These are phyloP conservation scores for Pollenia labialis DNA, from an alignment of 2,888 invertebrate species.

Conservation along the genomic window DNA sequence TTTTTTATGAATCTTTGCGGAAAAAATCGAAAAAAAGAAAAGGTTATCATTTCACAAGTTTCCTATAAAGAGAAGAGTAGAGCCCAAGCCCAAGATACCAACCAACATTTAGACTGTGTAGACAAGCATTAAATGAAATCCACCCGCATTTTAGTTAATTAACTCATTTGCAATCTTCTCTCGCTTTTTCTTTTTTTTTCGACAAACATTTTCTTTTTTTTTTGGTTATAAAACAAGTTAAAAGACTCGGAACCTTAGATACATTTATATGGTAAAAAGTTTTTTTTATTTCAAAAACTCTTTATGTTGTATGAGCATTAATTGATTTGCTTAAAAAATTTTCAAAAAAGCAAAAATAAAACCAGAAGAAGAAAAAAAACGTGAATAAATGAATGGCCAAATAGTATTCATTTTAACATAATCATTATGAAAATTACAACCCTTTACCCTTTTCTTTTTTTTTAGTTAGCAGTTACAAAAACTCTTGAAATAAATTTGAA, in stretches of 20 bases:
- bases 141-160: conserved; percentile 84
- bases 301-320: conserved; percentile 75
- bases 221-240: conserved; percentile 21
- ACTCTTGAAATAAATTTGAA: conserved; percentile 68
- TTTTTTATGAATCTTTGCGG: conserved; percentile 46
- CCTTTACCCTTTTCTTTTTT: conserved; percentile 59
- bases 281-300: conserved; percentile 54
- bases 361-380: conserved; percentile 3
- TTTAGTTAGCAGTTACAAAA: conserved; percentile 37
- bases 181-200: conserved; percentile 50
- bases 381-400: conserved; percentile 63
- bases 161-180: conserved; percentile 82
- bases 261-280: conserved; percentile 17
- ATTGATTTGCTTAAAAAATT: conserved; percentile 79
- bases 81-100: conserved; percentile 28
- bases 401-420: conserved; percentile 70
- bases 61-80: conserved; percentile 33
- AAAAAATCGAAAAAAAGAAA: conserved; percentile 50
- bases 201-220: conserved; percentile 1
- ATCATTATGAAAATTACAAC: conserved; percentile 76
- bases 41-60: conserved; percentile 65
- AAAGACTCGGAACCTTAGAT: conserved; percentile 54
- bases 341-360: conserved; percentile 30
- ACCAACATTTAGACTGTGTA: not conserved
- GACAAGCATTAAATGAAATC: conserved; percentile 76